These are phyloP conservation scores for Brienomyrus brachyistius DNA, from an alignment of 2,113 vertebrate species.

Conservation along the genomic window DNA sequence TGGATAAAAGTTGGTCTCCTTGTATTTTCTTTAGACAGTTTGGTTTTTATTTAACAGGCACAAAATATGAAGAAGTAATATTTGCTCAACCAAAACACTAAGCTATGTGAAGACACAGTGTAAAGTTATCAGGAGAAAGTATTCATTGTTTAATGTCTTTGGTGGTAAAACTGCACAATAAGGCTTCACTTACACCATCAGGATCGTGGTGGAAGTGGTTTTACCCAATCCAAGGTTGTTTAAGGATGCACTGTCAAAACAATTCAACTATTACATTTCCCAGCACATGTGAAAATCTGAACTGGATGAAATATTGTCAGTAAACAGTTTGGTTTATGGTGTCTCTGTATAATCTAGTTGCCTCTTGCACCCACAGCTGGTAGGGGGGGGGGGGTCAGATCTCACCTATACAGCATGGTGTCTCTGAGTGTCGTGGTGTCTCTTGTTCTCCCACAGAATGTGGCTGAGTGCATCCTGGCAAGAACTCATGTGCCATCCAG, in stretches of 20 bases:
- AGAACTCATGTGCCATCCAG: not conserved
- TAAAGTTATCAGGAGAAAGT: not conserved
- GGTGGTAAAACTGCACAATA: not conserved
- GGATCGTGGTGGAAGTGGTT: not conserved
- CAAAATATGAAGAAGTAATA: not conserved
- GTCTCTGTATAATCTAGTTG: not conserved
- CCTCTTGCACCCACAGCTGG: not conserved
- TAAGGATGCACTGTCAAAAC: not conserved
- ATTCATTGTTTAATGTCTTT: not conserved
- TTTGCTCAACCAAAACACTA: not conserved
- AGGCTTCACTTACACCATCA: not conserved
- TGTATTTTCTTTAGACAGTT: conserved; percentile 26
- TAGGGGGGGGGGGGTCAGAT: not conserved
- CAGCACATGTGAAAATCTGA: not conserved
- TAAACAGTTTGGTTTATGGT: not conserved
- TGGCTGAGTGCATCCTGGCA: not conserved
- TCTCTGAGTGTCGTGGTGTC: not conserved
- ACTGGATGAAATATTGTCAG: not conserved
- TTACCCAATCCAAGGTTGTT: not conserved
- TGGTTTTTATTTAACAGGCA: not conserved
- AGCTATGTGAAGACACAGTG: conserved; percentile 38
- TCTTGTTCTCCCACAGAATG: not conserved
- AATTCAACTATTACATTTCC: not conserved
- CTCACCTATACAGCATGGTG: not conserved
- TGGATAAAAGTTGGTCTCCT: not conserved